Conservation (phyloP, 2,113 vertebrate genomes). For the Ptilonorhynchus violaceus region DNA sequence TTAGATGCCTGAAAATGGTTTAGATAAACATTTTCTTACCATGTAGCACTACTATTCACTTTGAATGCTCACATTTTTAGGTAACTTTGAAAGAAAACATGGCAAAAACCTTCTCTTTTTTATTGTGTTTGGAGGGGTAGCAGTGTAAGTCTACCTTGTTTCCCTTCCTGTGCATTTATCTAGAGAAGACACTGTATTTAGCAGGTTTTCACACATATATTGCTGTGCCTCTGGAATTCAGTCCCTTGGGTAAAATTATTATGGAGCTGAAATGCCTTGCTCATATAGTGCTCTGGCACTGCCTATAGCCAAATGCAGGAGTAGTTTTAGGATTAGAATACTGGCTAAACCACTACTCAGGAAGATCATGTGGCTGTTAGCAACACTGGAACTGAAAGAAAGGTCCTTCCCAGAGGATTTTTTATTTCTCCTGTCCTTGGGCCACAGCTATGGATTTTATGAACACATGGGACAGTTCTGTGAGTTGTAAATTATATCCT, state of each 20-base stretch:
- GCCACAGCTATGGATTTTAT: not conserved
- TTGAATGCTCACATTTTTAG: not conserved
- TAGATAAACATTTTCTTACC: not conserved
- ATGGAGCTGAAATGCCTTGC: not conserved
- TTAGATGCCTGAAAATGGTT: not conserved
- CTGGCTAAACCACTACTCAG: not conserved
- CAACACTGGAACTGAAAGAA: not conserved
- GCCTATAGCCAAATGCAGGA: not conserved
- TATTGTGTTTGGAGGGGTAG: not conserved
- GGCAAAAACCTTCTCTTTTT: not conserved
- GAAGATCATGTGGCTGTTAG: not conserved
- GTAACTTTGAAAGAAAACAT: not conserved
- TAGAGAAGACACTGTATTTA: not conserved
- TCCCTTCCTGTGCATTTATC: not conserved
- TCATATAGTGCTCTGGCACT: not conserved
- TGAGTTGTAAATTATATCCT: not conserved
- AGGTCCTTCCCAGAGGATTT: not conserved
- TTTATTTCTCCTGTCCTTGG: not conserved
- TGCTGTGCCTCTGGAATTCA: not conserved
- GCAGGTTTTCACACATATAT: not conserved
- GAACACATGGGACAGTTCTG: not conserved
- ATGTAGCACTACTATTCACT: not conserved
- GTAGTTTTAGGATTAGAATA: not conserved
- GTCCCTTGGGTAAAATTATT: not conserved
- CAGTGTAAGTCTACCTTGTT: not conserved